These are phyloP conservation scores for Drosophila infuscata DNA, from an alignment of 2,888 invertebrate species.

Conservation along the genomic window DNA sequence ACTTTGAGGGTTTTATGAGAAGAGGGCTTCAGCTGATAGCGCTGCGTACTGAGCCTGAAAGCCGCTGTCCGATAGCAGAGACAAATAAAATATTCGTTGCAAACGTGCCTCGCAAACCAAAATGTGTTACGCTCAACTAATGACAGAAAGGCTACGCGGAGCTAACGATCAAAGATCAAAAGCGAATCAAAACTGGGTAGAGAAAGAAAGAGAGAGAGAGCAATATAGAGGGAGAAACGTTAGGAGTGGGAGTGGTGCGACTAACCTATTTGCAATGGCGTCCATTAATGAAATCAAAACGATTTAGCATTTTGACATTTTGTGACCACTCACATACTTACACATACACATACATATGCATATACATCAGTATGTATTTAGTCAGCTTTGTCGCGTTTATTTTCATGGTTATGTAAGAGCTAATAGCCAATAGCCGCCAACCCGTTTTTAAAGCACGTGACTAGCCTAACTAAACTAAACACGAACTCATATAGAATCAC, in stretches of 20 bases:
- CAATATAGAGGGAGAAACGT: background rate
- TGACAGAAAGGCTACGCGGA: conserved; percentile 2
- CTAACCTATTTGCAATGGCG: conserved; percentile 15
- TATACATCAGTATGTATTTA: background rate
- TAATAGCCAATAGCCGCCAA: conserved; percentile 7
- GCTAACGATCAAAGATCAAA: background rate
- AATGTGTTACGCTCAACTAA: conserved; percentile 9
- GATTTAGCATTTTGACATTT: conserved; percentile 13
- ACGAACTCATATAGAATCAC: conserved; percentile 16
- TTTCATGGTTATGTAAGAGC: conserved; percentile 50
- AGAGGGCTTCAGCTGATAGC: conserved; percentile 27
- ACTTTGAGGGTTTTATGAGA: conserved; percentile 8
- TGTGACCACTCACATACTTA: background rate
- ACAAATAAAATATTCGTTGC: conserved; percentile 30
- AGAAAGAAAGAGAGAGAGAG: background rate
- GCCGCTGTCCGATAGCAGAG: conserved; percentile 34
- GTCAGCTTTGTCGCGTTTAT: conserved; percentile 2
- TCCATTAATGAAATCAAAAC: conserved; percentile 48
- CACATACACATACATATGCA: background rate
- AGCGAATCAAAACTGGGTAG: background rate
- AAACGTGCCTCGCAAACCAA: conserved; percentile 56
- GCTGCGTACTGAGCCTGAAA: conserved; percentile 35
- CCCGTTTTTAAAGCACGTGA: conserved; percentile 37
- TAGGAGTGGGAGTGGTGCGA: background rate
- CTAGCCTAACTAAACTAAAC: conserved; percentile 31